Evolutionary conservation across 2,888 invertebrate species (phyloP), one percentile per base, ranked within the genome.

Genomic region (Graphium colonna): DNA sequence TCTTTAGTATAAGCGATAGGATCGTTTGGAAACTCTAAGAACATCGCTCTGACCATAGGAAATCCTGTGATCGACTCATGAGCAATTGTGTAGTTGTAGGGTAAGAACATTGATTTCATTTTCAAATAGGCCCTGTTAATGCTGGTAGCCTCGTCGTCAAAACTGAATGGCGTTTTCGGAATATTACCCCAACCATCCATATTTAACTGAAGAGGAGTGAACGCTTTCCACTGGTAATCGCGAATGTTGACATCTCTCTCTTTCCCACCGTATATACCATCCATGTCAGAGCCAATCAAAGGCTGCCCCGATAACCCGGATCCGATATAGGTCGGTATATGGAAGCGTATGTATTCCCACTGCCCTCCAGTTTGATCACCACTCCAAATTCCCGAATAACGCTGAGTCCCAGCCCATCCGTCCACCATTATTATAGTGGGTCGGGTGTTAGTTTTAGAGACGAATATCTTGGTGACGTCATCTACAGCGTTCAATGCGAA

Each of bases 261-360:
- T 28, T 71, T 74, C 1, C 88, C 88, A 28, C 71, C 74, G 57
- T 74, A 89, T 63, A 89, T 89, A 8, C 88, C 88, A 58, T 89
- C 88, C 82, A 88, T 81, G 58, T 89, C 88, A 1, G 88, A 86
- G 5, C 88, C 88, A 9, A 88, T 68, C 16, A 85, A 60, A 7
- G 88, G 87, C 56, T 75, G 68, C 3, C 88, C 88, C n/a, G 88
- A 86, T 1, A 89, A 69, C 2, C 88, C 83, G 18, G 82, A 64
- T 0, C 88, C 88, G 33, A 87, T 79, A 47, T 83, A 88, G 1
- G 88, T 86, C 2, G 88, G 88, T 51, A 89, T 86, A 60, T 88
- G 88, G 57, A 88, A 89, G 21, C 87, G 72, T 59, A 89, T 88
- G 57, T 87, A 87, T 65, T 87, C 88, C 88, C 88, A 89, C 36